A percentile compares a stretch with the other conserved stretches of the same genome.
Evolutionary conservation across 2,113 vertebrate genomes (phyloP).

Genomic region (Circaetus cinerascens): DNA sequence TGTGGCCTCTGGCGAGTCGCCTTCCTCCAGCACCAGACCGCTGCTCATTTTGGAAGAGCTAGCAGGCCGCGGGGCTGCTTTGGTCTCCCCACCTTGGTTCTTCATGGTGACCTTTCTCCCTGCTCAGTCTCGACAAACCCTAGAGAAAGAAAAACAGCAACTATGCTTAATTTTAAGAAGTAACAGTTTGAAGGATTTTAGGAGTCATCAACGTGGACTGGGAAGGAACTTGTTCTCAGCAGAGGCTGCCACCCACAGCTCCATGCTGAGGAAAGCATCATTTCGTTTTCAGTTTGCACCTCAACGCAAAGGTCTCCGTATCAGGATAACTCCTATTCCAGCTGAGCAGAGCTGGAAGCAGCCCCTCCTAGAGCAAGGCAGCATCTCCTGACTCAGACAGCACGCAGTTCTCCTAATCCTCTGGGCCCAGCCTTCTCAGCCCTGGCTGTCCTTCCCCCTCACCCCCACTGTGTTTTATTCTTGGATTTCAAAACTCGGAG

Average conservation of each 20-base stretch:
- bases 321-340: background rate
- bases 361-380: background rate
- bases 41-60: slow-evolving; percentile 13
- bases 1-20: background rate
- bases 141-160: background rate
- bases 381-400: rapidly evolving
- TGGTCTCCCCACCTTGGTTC: slow-evolving; percentile 74
- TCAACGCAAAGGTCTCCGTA: rapidly evolving
- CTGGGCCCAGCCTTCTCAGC: background rate
- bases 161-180: background rate
- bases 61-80: slow-evolving; percentile 19
- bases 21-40: slow-evolving; percentile 42
- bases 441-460: background rate
- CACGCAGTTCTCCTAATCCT: rapidly evolving
- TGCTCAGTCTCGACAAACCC: background rate
- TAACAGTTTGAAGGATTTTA: background rate
- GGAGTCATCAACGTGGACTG: rapidly evolving
- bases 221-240: background rate
- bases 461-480: rapidly evolving
- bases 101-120: slow-evolving; percentile 58
- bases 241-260: background rate
- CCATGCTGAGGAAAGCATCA: rapidly evolving
- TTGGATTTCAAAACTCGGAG: rapidly evolving
- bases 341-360: too few relatives aligned
- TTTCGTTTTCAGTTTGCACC: rapidly evolving